Evolutionary conservation across 2,797 vertebrate species (phyloP).

Genomic region (Gambelia wislizenii): DNA sequence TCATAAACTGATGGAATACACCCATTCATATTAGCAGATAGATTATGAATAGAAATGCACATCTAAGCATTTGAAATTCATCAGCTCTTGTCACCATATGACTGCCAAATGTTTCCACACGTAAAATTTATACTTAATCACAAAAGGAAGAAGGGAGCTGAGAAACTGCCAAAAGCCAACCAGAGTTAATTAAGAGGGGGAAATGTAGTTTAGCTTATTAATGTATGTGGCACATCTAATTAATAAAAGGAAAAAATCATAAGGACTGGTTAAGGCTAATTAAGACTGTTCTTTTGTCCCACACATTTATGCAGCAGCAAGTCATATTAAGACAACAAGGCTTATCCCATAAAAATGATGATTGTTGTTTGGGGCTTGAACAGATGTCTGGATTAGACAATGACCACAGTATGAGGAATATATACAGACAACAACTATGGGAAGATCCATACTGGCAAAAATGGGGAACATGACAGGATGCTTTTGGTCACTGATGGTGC

Average conservation of each 20-base stretch:
- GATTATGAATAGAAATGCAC: conserved; percentile 50
- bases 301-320: conserved; percentile 20
- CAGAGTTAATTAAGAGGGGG: conserved; percentile 25
- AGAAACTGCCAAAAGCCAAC: conserved; percentile 49
- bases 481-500: too few relatives aligned
- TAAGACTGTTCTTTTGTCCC: conserved; percentile 7
- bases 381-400: background rate
- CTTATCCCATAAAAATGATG: background rate
- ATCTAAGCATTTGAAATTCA: conserved; percentile 61
- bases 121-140: conserved; percentile 6
- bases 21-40: conserved; percentile 65
- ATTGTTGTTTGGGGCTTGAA: background rate
- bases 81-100: conserved; percentile 53
- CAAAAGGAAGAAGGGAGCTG: conserved; percentile 36
- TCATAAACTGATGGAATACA: conserved; percentile 65
- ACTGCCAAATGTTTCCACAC: conserved; percentile 60
- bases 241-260: conserved; percentile 26
- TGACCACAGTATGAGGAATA: too few relatives aligned
- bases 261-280: background rate
- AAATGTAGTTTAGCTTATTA: conserved; percentile 37
- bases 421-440: too few relatives aligned
- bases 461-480: too few relatives aligned
- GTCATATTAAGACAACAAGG: background rate
- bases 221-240: conserved; percentile 1
- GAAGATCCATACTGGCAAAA: too few relatives aligned